Evolutionary conservation across 2,888 invertebrate genomes (phyloP).

Genomic region (Habroteleia sp.): DNA sequence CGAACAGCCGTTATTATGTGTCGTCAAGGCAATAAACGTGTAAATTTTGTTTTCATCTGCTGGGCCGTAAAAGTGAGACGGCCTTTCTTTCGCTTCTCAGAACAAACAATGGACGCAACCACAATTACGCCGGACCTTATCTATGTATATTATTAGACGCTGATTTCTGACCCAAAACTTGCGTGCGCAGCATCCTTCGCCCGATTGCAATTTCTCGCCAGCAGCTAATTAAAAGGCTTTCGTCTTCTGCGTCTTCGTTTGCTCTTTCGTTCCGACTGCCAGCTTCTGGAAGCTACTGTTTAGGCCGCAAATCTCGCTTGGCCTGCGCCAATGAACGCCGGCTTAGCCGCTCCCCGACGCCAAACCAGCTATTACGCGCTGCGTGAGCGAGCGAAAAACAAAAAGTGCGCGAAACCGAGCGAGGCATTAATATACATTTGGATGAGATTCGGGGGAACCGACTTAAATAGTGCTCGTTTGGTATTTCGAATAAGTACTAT

Average conservation of each 20-base stretch:
- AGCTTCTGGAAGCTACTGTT: slow-evolving; percentile 29
- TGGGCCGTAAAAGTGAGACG: slow-evolving; percentile 7
- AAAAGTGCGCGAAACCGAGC: slow-evolving; percentile 22
- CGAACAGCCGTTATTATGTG: neutral
- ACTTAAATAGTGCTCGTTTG: too few species aligned
- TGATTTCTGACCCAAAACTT: slow-evolving; percentile 42
- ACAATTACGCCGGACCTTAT: slow-evolving; percentile 29
- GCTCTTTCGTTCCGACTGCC: slow-evolving; percentile 4
- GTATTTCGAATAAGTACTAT: too few species aligned
- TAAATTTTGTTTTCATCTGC: slow-evolving; percentile 13
- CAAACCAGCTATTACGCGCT: slow-evolving; percentile 34
- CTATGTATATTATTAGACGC: slow-evolving; percentile 45
- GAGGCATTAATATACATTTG: slow-evolving; percentile 42
- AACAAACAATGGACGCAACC: slow-evolving; percentile 39
- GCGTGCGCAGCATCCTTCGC: slow-evolving; percentile 23
- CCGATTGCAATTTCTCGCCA: slow-evolving; percentile 42
- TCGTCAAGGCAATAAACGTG: slow-evolving; percentile 8
- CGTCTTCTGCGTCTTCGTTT: slow-evolving; percentile 20
- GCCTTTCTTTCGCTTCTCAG: slow-evolving; percentile 28
- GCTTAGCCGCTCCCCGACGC: slow-evolving; percentile 24
- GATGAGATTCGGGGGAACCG: too few species aligned
- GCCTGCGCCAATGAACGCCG: slow-evolving; percentile 28
- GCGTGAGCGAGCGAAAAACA: slow-evolving; percentile 23
- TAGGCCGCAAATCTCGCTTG: slow-evolving; percentile 36
- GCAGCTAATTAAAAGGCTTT: slow-evolving; percentile 46